A percentile compares a stretch with the other conserved stretches of the same genome.
These are phyloP conservation scores for Procambarus virginalis DNA, from an alignment of 1,140 invertebrate genomes.

Conservation along the genomic window DNA sequence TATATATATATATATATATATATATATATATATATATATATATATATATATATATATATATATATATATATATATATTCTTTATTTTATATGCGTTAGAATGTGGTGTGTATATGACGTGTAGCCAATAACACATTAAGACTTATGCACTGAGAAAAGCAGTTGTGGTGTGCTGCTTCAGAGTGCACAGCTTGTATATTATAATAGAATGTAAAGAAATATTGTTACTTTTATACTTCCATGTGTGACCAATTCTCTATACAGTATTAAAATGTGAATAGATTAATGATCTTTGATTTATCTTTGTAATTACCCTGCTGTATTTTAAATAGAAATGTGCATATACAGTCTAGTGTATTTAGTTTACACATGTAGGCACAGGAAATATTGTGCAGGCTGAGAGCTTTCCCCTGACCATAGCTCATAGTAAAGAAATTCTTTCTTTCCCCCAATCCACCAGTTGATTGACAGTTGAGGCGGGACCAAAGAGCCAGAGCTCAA, in stretches of 20 bases:
- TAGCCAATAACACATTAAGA: not conserved
- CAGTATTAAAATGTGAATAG: not conserved
- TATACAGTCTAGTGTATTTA: too few relatives aligned
- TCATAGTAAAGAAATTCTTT: too few relatives aligned
- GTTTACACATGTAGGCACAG: too few relatives aligned
- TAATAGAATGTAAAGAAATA: not conserved
- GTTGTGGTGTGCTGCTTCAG: not conserved
- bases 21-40: not conserved
- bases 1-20: not conserved
- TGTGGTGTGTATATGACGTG: too few relatives aligned
- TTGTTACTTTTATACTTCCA: constrained; percentile 1
- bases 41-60: not conserved
- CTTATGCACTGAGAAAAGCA: not conserved
- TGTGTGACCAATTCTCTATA: not conserved
- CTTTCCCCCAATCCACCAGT: too few relatives aligned
- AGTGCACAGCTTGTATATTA: not conserved
- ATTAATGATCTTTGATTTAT: not conserved
- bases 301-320: not conserved
- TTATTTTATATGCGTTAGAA: not conserved
- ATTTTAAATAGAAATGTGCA: not conserved
- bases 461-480: too few relatives aligned
- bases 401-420: too few relatives aligned
- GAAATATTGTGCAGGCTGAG: too few relatives aligned
- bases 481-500: too few relatives aligned
- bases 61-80: not conserved